Percentiles rank a stretch among this genome's conserved stretches.
Conservation (phyloP, 2,113 vertebrate species). For the Panthera tigris region DNA sequence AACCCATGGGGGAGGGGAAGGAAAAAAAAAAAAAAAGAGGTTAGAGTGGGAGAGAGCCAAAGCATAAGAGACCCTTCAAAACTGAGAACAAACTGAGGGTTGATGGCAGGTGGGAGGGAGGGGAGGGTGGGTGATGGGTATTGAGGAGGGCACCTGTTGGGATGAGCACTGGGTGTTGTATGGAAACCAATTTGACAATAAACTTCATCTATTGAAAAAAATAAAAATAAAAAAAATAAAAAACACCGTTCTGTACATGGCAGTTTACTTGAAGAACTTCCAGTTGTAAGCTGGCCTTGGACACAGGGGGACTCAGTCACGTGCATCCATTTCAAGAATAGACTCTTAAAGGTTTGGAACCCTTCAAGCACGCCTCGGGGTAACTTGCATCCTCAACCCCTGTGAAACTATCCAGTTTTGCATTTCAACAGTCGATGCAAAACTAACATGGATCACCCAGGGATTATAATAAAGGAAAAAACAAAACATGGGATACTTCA, state of each 20-base stretch:
- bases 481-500: neutral
- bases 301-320: neutral
- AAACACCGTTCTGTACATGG: neutral
- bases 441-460: neutral
- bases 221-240: neutral
- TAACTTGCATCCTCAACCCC: neutral
- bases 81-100: too few species aligned
- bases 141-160: too few species aligned
- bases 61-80: too few species aligned
- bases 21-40: too few species aligned
- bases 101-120: rapidly evolving
- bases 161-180: too few species aligned
- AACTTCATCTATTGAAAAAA: too few species aligned
- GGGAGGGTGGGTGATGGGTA: too few species aligned
- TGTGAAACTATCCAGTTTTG: neutral
- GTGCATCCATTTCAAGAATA: neutral
- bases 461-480: neutral
- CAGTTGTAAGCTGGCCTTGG: neutral
- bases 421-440: neutral
- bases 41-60: too few species aligned
- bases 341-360: neutral
- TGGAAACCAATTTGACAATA: too few species aligned
- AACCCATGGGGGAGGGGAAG: too few species aligned
- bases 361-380: neutral
- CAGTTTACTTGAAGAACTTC: neutral